Evolutionary conservation across 2,113 vertebrate species (phyloP).

Genomic region (Pachyramphus minor): DNA sequence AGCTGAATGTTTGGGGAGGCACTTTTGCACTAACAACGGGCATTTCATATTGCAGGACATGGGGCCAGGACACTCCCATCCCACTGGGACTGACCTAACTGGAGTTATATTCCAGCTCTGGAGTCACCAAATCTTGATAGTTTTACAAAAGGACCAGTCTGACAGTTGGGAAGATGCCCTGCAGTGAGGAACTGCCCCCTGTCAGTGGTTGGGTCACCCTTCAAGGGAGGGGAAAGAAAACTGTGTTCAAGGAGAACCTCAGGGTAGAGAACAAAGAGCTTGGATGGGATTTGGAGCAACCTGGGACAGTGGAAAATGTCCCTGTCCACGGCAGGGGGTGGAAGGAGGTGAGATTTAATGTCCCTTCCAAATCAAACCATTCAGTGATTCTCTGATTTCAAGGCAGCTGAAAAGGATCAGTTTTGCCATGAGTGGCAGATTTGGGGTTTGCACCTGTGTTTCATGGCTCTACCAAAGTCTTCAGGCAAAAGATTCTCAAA

Average conservation of each 20-base stretch:
- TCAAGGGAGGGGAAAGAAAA: not conserved
- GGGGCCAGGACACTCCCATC: not conserved
- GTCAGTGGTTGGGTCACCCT: not conserved
- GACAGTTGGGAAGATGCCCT: not conserved
- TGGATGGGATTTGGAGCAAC: not conserved
- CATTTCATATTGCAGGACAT: not conserved
- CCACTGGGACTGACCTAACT: not conserved
- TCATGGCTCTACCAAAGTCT: not conserved
- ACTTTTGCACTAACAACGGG: not conserved
- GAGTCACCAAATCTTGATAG: not conserved
- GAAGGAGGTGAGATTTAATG: not conserved
- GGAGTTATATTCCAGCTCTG: not conserved
- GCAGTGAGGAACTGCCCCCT: accelerated
- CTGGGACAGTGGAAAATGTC: no score
- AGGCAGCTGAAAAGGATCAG: not conserved
- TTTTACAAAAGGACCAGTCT: not conserved
- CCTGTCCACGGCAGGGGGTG: not conserved
- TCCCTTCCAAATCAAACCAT: not conserved
- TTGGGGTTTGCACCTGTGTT: not conserved
- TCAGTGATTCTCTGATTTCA: not conserved
- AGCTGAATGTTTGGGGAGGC: not conserved
- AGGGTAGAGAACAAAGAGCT: not conserved
- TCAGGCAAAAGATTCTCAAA: not conserved
- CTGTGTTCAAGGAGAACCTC: not conserved
- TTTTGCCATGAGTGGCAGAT: not conserved